A percentile compares a stretch with the other conserved stretches of the same genome.
These are phyloP conservation scores for Marcusenius ussheri DNA, from an alignment of 2,113 vertebrate species.

Conservation along the genomic window DNA sequence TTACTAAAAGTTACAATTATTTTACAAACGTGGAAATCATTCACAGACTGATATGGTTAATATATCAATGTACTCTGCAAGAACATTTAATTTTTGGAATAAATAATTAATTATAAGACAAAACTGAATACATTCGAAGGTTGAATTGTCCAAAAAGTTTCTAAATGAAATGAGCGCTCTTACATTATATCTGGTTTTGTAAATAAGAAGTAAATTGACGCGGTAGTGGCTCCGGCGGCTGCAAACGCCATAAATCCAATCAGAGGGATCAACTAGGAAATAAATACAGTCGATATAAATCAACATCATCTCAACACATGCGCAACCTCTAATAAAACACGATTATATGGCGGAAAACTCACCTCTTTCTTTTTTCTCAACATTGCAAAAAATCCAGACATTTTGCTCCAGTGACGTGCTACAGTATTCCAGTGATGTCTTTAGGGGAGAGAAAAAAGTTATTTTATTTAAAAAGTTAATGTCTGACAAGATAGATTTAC, in stretches of 20 bases:
- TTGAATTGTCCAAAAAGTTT: slow-evolving; percentile 14
- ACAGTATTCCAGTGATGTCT: not conserved
- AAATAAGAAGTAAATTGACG: slow-evolving; percentile 59
- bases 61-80: not conserved
- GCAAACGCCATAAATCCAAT: slow-evolving; percentile 52
- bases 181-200: slow-evolving; percentile 79
- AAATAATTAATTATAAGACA: not conserved
- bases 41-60: not conserved
- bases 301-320: not conserved
- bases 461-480: not conserved
- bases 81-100: not conserved
- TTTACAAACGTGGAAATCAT: not conserved
- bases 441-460: not conserved
- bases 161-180: slow-evolving; percentile 40
- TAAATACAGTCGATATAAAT: not conserved
- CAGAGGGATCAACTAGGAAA: slow-evolving; percentile 76
- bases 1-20: not conserved
- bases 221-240: slow-evolving; percentile 47
- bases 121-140: not conserved
- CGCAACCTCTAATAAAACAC: not conserved
- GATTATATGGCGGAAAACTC: slow-evolving; percentile 31
- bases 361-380: slow-evolving; percentile 73
- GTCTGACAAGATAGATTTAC: not conserved
- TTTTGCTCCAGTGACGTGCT: slow-evolving; percentile 26
- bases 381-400: slow-evolving; percentile 55